Base-by-base conservation (phyloP, 2,113 vertebrate species). In the Eretmochelys imbricata region DNA sequence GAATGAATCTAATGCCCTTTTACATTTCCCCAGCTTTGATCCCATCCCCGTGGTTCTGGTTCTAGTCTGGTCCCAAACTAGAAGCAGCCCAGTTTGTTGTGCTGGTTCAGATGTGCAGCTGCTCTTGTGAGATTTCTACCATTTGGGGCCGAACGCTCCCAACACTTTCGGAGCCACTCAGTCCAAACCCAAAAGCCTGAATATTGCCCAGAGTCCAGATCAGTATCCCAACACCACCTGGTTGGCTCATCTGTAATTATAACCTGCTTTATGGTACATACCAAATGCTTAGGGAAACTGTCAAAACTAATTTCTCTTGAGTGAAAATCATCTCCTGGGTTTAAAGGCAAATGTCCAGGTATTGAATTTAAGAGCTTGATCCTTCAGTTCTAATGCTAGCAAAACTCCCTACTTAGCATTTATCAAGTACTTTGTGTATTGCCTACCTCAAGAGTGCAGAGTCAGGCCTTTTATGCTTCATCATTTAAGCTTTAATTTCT, bases 41-140 rank as follows among this genome's bases (percentile, higher is more conserved):
- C 16, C 5, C 5, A 55, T 20, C 48, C 3, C 1, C 2, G 48
- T 8, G 42, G 75, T 48, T 48, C 42, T 76, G 75, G 42, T 27
- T 76, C 72, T 76, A 7, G 20, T 46, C 11, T 2, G 55, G 10
- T 17, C 29, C 81, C 85, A 4, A 0, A 42, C 25, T 78, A 1
- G 9, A 14, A 76, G 42, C 12, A 38, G 75, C 42, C 75, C 42
- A 76, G 42, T 42, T 27, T 80, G 25, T 59, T 12, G 8, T 6
- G 46, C 0, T 42, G 8, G 0, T 27, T 42, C 3, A 1, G n/a
- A 4, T 0, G 2, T 0, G 78, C 31, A 1, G 85, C 1, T 8
- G 35, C 20, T n/a, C 65, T n/a, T 38, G 31, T 19, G 65, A 69
- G 35, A 69, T 38, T 72, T 38, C 65, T 38, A 9, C 8, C 16